Evolutionary conservation across 2,113 vertebrate species (phyloP).

Genomic region (Oncorhynchus keta): DNA sequence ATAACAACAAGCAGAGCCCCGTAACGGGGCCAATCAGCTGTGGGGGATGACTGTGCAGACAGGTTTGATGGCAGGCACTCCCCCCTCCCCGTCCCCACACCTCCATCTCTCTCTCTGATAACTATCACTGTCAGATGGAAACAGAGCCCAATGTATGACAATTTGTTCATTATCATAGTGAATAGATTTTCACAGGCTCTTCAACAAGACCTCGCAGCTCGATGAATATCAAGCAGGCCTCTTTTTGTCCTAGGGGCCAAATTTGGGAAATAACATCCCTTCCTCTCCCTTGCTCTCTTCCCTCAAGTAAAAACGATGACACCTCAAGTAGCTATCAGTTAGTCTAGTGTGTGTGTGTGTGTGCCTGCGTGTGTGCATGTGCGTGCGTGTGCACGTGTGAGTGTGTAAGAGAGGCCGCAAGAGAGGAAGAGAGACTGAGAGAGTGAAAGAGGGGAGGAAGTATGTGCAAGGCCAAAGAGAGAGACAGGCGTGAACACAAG

Average conservation of each 20-base stretch:
- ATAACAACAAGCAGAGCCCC: conserved; percentile 81
- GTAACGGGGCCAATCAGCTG: conserved; percentile 71
- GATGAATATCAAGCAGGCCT: conserved; percentile 82
- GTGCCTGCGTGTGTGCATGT: too few species aligned
- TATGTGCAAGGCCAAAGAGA: not conserved
- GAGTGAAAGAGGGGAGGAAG: too few species aligned
- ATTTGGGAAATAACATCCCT: conserved; percentile 72
- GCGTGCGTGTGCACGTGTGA: not conserved
- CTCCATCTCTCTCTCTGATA: conserved; percentile 74
- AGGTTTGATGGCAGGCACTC: conserved; percentile 1
- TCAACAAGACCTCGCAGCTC: conserved; percentile 72
- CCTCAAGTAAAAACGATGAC: conserved; percentile 64
- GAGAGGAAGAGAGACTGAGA: not conserved
- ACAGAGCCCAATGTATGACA: conserved; percentile 76
- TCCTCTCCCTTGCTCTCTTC: conserved; percentile 44
- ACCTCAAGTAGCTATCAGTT: conserved; percentile 74
- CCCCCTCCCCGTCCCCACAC: conserved; percentile 10
- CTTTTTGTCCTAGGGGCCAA: conserved; percentile 81
- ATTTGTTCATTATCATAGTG: conserved; percentile 74
- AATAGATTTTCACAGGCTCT: conserved; percentile 80
- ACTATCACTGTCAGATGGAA: conserved; percentile 79
- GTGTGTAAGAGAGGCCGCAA: not conserved
- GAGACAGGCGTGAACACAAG: not conserved
- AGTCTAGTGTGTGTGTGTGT: conserved; percentile 26
- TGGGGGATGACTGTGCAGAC: conserved; percentile 63